Conservation (phyloP, 2,797 vertebrate species). For the Heteromormyrus szaboi region DNA sequence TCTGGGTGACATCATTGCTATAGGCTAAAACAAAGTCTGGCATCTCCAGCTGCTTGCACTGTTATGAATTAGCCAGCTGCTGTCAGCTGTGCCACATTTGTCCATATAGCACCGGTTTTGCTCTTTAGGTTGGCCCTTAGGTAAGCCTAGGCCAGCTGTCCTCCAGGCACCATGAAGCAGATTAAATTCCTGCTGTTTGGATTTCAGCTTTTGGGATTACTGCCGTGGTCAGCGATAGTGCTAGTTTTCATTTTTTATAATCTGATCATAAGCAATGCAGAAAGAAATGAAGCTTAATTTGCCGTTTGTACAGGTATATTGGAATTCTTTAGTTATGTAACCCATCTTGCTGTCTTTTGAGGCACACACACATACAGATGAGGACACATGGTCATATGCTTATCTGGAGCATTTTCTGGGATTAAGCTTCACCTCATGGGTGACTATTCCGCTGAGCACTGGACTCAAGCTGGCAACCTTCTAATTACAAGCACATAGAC, state of each 20-base stretch:
- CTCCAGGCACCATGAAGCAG: constrained; percentile 67
- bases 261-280: constrained; percentile 57
- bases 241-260: constrained; percentile 62
- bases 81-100: neutral
- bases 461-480: neutral
- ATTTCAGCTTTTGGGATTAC: constrained; percentile 86
- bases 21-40: neutral
- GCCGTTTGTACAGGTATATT: neutral
- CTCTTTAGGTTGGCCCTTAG: constrained; percentile 36
- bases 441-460: neutral
- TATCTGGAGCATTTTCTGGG: neutral
- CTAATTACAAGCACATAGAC: neutral
- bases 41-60: neutral
- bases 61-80: constrained; percentile 1
- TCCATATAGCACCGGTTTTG: constrained; percentile 48
- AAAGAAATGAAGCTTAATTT: constrained; percentile 8
- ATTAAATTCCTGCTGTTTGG: constrained; percentile 87
- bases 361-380: neutral
- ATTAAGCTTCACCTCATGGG: neutral
- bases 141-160: constrained; percentile 56
- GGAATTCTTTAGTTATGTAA: neutral
- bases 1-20: neutral
- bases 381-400: neutral
- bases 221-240: constrained; percentile 78
- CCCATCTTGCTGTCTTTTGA: neutral